phyloP scores from a whole-genome alignment of 1,140 invertebrate species.

The Andricus grossulariae region DNA sequence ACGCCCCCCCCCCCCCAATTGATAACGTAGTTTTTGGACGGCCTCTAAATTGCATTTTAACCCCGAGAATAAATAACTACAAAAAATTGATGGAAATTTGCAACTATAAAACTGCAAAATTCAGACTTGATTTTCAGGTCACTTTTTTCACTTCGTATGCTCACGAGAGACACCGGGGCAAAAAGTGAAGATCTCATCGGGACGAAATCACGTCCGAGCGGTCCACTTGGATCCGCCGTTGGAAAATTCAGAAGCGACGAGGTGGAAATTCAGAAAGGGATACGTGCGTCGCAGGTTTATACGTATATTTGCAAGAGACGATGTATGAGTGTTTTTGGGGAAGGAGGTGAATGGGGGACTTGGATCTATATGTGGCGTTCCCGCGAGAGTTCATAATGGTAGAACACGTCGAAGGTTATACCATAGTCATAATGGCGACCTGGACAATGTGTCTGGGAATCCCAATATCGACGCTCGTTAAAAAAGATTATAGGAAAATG shows the following conservation, averaged over 20 bases:
- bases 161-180: background rate
- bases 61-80: no score
- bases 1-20: no score
- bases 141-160: background rate
- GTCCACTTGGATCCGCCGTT: conserved; percentile 3
- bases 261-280: conserved; percentile 43
- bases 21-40: no score
- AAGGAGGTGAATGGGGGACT: background rate
- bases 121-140: background rate
- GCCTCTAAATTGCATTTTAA: no score
- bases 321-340: conserved; percentile 39
- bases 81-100: no score
- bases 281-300: conserved; percentile 26
- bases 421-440: conserved; percentile 53
- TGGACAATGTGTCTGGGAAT: conserved; percentile 60
- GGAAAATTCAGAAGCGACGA: conserved; percentile 47
- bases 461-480: conserved; percentile 57
- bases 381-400: conserved; percentile 31
- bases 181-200: conserved; percentile 17
- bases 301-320: conserved; percentile 34
- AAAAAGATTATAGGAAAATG: conserved; percentile 53
- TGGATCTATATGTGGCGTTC: conserved; percentile 11
- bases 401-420: conserved; percentile 52
- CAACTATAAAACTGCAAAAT: no score
- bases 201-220: conserved; percentile 16